Conservation (phyloP, 2,888 invertebrate species). For the Nomada goodeniana region DNA sequence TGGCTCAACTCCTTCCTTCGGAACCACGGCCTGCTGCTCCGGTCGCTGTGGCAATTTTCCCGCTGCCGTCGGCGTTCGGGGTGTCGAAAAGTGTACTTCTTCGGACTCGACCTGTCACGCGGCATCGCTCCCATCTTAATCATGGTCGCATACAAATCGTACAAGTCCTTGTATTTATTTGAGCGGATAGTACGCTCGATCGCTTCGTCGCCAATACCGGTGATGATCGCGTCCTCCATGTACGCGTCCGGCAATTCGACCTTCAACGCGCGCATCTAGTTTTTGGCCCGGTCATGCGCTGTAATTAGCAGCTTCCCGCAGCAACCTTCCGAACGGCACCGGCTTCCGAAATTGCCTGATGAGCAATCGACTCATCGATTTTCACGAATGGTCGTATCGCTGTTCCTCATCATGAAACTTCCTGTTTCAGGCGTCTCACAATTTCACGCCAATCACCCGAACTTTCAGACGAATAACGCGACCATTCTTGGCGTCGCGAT, state of each 20-base stretch:
- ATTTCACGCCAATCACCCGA: too few species aligned
- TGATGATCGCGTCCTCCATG: neutral
- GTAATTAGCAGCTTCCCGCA: neutral
- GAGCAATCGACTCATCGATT: neutral
- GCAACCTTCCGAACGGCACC: neutral
- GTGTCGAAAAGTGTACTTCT: neutral
- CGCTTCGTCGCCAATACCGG: neutral
- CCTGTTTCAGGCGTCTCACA: too few species aligned
- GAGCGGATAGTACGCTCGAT: neutral
- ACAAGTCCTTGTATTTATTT: neutral
- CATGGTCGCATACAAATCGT: neutral
- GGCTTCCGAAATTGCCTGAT: neutral
- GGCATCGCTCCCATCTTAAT: constrained; percentile 9
- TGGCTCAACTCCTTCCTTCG: too few species aligned
- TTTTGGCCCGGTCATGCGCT: neutral
- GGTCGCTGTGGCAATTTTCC: neutral
- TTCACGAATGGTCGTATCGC: neutral
- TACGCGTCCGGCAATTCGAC: neutral
- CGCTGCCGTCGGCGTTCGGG: neutral
- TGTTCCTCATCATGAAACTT: neutral
- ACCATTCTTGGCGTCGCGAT: too few species aligned
- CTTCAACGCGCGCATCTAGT: neutral
- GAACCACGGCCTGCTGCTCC: too few species aligned
- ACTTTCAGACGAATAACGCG: too few species aligned
- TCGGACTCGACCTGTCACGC: fast-evolving